These are phyloP conservation scores for Petrosia ficiformis DNA, from an alignment of 37 sponge, comb jelly and placozoan species.

Conservation along the genomic window DNA sequence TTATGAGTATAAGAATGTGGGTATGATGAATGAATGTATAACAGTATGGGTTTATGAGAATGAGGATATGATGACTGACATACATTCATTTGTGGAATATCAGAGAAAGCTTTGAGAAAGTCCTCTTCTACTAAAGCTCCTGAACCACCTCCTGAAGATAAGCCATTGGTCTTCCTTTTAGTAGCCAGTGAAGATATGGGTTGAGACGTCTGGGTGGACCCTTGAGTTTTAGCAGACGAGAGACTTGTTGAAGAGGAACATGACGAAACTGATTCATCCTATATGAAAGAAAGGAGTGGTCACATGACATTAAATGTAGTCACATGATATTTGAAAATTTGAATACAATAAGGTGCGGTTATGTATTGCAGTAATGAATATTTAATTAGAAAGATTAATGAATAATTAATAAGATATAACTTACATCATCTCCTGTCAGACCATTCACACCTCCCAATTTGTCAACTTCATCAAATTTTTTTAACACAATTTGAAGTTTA, in stretches of 20 bases:
- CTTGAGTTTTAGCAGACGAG: neutral
- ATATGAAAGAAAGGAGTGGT: neutral
- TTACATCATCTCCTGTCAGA: neutral
- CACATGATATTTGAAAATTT: neutral
- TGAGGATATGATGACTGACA: neutral
- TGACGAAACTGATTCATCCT: neutral
- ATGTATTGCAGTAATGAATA: neutral
- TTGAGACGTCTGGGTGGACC: neutral
- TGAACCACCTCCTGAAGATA: conserved; percentile 5
- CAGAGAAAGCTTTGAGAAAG: conserved; percentile 59
- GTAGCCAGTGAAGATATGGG: neutral
- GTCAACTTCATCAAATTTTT: conserved; percentile 65
- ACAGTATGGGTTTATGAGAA: neutral
- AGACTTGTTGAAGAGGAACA: neutral
- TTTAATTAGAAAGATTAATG: neutral
- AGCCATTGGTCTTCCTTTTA: neutral
- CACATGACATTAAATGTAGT: neutral
- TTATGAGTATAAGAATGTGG: neutral
- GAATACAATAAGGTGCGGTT: too few species aligned
- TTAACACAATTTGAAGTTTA: conserved; percentile 28
- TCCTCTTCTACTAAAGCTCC: conserved; percentile 54
- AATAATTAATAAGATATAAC: neutral
- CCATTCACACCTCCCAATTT: conserved; percentile 8
- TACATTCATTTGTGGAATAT: conserved; percentile 40
- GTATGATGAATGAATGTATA: neutral